phyloP scores from a whole-genome alignment of 2,888 invertebrate species.

The Tridacna gigas region DNA sequence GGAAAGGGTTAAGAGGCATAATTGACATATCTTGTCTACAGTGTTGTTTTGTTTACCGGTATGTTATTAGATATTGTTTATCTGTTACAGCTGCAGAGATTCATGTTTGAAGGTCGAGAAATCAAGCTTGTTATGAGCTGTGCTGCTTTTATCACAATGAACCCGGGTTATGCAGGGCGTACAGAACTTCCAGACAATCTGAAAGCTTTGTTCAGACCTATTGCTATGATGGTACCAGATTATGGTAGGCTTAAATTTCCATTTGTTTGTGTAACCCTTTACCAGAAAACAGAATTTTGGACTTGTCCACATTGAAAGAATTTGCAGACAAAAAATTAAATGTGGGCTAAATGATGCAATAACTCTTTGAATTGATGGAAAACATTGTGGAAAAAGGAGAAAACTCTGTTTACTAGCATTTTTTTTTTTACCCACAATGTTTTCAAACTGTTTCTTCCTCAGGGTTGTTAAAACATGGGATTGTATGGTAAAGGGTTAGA shows the following conservation, averaged over 20 bases:
- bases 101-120: constrained; percentile 95
- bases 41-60: no score
- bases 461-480: no score
- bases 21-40: no score
- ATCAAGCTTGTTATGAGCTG: constrained; percentile 93
- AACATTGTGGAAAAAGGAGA: not conserved
- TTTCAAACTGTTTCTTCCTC: no score
- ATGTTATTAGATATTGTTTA: no score
- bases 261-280: no score
- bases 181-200: constrained; percentile 95
- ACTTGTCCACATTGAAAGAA: not conserved
- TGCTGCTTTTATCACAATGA: constrained; percentile 96
- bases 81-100: constrained; percentile 86
- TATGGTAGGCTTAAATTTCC: constrained; percentile 88
- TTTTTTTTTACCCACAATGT: not conserved
- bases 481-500: no score
- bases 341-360: not conserved
- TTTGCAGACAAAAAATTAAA: not conserved
- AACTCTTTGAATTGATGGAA: not conserved
- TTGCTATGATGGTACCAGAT: constrained; percentile 97
- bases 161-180: constrained; percentile 95
- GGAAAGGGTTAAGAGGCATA: no score
- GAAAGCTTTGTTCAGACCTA: constrained; percentile 93
- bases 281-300: not conserved
- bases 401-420: not conserved